Base-by-base conservation (phyloP, 1,140 invertebrate species). In the Drosophila littoralis region DNA sequence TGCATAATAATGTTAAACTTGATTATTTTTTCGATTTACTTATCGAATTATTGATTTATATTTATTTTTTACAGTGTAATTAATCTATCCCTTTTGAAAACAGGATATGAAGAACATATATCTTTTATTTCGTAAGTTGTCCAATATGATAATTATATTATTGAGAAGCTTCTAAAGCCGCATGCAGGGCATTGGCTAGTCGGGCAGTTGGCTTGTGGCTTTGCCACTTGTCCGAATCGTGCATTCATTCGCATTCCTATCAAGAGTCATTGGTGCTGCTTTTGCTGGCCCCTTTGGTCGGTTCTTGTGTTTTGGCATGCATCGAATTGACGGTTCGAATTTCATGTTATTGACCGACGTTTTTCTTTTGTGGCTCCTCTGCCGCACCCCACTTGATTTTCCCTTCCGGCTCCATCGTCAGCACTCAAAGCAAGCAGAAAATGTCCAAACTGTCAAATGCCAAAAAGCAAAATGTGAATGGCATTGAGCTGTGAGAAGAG, bases 371-470 rank as follows among this genome's bases (percentile, higher is more conserved):
- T 66, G 59, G 51, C 55, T 45, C 32, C 32, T 45, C 22, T 12
- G 15, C 33, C 45, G n/a, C 57, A 32, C 51, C 50, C 58, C 28
- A 17, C 15, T 36, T 33, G 45, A 35, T 43, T 36, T 28, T 2
- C 59, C 12, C 35, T 65, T 22, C 35, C 35, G 6, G 7, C 1
- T 28, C 51, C 63, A 52, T 45, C 55, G 70, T 46, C 70, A 35
- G 48, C 50, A 76, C 64, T 85, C 81, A 77, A 81, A 69, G 64
- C 73, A 77, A 66, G 73, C 71, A 77, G 83, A 74, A 86, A 83
- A 88, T 79, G 84, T 88, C 84, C 68, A 89, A 89, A 89, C 83
- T 88, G 83, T 88, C 83, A 88, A 89, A 88, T 89, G 84, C 84
- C 84, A 89, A 88, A 88, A 89, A 79, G 80, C 79, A 66, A 88